Evolutionary conservation across 2,888 invertebrate species (phyloP), one percentile per base, ranked within the genome.

Genomic region (Amiota communis): DNA sequence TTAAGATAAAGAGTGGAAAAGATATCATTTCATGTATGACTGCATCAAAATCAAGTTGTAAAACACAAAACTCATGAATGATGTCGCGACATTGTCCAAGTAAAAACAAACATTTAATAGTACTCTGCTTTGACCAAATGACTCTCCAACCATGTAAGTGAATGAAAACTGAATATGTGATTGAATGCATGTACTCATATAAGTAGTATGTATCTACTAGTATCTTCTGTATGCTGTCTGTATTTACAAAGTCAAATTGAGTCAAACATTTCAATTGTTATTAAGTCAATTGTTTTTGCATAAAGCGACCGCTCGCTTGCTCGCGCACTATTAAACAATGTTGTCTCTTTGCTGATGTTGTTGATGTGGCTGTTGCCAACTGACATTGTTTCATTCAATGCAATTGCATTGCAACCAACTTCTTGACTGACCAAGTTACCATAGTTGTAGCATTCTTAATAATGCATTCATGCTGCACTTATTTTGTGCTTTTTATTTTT

Each of bases 231-330:
- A 23, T 3, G 23, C 23, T 23, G 23, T 23, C 23, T 23, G 23
- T 23, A 23, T 23, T 23, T 23, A 23, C 23, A 23, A 23, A 23
- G 57, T 20, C 57, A 11, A n/a, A 57, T 15, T 23, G 23, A 59
- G 59, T 59, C 59, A 59, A 59, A 59, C 59, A 23, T 20, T 59
- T 59, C 59, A 59, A 59, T 59, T 59, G 59, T 59, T 59, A 59
- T 59, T 59, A 59, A 59, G 59, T 59, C 23, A 36, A 36, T 36
- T 36, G 36, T 36, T 36, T 36, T 36, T 36, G 36, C 36, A 36
- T 36, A 36, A 36, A 36, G 59, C 59, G 59, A 20, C 6, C 36
- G 36, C 36, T 36, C 36, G 59, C 59, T 36, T 6, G 36, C 36
- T 36, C 36, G 36, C 36, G 36, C 36, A 36, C 36, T 36, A 36